Percentiles rank a stretch among this genome's conserved stretches.
These are phyloP conservation scores for Parauchenoglanis punctatus DNA, from an alignment of 2,797 vertebrate species.

Conservation along the genomic window DNA sequence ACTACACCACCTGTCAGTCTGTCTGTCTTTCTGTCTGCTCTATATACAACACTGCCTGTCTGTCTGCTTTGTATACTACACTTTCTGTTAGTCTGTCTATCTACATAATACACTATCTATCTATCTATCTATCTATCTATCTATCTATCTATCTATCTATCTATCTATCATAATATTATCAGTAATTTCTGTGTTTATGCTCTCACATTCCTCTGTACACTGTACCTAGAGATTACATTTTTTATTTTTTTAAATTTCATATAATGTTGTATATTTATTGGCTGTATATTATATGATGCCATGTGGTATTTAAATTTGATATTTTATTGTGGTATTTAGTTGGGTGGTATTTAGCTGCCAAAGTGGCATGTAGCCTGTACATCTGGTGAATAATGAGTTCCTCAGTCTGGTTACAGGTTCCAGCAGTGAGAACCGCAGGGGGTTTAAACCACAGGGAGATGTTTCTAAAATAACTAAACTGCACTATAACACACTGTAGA, in stretches of 20 bases:
- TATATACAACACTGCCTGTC: background rate
- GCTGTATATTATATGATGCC: no score
- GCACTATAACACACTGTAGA: slow-evolving; percentile 61
- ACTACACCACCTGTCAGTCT: background rate
- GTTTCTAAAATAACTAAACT: slow-evolving; percentile 62
- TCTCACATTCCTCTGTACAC: background rate
- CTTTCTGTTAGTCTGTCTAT: background rate
- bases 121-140: background rate
- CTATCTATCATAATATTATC: background rate
- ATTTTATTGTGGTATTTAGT: background rate
- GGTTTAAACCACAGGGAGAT: slow-evolving; percentile 61
- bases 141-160: background rate
- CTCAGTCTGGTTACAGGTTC: slow-evolving; percentile 47
- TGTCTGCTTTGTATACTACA: background rate
- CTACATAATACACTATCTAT: background rate
- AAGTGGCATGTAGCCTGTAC: slow-evolving; percentile 14
- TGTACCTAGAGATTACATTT: background rate
- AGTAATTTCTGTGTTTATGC: background rate
- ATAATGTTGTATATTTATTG: background rate
- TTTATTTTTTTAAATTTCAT: background rate
- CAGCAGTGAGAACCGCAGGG: slow-evolving; percentile 53
- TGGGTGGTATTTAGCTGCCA: background rate
- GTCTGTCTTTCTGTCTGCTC: background rate
- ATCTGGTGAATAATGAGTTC: slow-evolving; percentile 48
- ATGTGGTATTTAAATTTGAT: background rate